Evolutionary conservation across 2,797 vertebrate species (phyloP).

Genomic region (Buceros bicornis): DNA sequence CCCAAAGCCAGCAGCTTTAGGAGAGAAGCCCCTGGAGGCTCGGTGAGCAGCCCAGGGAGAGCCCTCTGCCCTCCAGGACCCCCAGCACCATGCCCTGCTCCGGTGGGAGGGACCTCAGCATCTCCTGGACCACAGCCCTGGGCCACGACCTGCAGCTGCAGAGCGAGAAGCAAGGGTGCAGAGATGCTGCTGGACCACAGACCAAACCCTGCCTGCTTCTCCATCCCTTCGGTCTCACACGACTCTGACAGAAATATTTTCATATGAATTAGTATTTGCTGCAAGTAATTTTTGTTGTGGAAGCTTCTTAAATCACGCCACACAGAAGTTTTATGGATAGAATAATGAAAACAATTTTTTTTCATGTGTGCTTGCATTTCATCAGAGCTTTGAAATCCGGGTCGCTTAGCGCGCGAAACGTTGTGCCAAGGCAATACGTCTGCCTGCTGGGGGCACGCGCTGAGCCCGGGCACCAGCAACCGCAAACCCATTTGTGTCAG

Average conservation of each 20-base stretch:
- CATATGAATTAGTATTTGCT: background rate
- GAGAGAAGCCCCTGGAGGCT: fast-evolving
- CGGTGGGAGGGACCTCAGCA: background rate
- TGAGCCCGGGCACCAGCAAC: fast-evolving
- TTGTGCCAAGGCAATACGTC: background rate
- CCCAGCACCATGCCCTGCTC: fast-evolving
- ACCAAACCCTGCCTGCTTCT: background rate
- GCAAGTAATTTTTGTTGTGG: background rate
- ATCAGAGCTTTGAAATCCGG: background rate
- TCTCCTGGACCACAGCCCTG: background rate
- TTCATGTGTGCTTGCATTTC: background rate
- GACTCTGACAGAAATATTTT: background rate
- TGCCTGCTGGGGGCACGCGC: background rate
- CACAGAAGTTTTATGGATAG: background rate
- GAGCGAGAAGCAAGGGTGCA: fast-evolving
- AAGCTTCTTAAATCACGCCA: background rate
- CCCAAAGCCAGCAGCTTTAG: background rate
- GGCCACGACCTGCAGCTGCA: background rate
- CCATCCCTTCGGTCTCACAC: fast-evolving
- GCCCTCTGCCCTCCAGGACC: background rate
- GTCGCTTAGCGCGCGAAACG: fast-evolving
- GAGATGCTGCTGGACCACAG: background rate
- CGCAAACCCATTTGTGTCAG: background rate
- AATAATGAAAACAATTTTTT: background rate
- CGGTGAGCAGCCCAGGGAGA: background rate